phyloP scores from a whole-genome alignment of 2,797 vertebrate species.

The Salarias fasciatus region DNA sequence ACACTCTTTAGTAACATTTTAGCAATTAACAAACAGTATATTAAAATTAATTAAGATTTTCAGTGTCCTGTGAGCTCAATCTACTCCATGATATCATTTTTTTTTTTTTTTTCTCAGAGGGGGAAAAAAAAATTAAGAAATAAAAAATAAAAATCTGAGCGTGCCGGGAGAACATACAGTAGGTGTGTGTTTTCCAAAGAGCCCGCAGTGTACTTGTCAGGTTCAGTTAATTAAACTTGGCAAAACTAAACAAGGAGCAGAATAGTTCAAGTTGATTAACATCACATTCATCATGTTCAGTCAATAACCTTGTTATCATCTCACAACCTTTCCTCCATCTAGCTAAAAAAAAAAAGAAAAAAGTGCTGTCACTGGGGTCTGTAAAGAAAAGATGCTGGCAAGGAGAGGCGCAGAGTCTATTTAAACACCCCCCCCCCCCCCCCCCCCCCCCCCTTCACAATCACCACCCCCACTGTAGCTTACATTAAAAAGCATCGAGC shows the following conservation, averaged over 20 bases:
- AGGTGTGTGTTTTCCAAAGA: background rate
- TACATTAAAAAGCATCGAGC: conserved; percentile 16
- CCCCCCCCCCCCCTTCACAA: background rate
- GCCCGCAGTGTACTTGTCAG: conserved; percentile 5
- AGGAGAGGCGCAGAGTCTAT: background rate
- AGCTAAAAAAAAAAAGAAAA: conserved; percentile 4
- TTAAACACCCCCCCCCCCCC: background rate
- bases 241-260: conserved; percentile 13
- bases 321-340: background rate
- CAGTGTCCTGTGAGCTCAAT: background rate
- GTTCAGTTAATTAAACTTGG: conserved; percentile 7
- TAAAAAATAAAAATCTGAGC: background rate
- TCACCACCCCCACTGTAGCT: background rate
- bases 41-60: background rate
- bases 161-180: background rate
- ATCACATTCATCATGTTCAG: conserved; percentile 7
- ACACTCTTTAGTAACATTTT: too few relatives aligned
- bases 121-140: too few relatives aligned
- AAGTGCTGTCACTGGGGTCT: conserved; percentile 6
- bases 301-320: conserved; percentile 7
- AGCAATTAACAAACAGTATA: background rate
- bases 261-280: conserved; percentile 19
- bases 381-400: background rate
- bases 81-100: background rate
- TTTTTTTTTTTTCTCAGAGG: background rate